phyloP scores from a whole-genome alignment of 92 coral and sea anemone species.

The Bergia puertoricense region DNA sequence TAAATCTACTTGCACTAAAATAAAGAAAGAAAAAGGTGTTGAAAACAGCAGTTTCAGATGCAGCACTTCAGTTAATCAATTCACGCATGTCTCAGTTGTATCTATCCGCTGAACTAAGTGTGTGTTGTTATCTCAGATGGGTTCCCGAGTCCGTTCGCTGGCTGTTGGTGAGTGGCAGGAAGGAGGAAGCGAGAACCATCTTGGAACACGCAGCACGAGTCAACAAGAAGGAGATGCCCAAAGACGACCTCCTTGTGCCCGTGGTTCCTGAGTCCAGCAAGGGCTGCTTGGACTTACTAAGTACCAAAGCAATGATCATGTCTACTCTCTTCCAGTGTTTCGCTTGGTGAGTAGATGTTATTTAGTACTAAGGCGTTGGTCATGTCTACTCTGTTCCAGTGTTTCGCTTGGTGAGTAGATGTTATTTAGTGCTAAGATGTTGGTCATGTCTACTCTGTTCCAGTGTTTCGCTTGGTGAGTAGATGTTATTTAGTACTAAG shows the following conservation, averaged over 20 bases:
- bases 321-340: constrained; percentile 57
- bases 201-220: constrained; percentile 51
- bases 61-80: not conserved
- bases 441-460: constrained; percentile 41
- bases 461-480: constrained; percentile 66
- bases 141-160: constrained; percentile 68
- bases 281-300: constrained; percentile 52
- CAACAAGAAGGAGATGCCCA: constrained; percentile 59
- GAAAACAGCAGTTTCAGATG: too few relatives aligned
- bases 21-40: too few relatives aligned
- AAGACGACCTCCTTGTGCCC: constrained; percentile 51
- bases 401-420: too few relatives aligned
- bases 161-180: constrained; percentile 53
- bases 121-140: constrained; percentile 29
- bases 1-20: too few relatives aligned
- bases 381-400: too few relatives aligned
- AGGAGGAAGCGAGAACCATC: constrained; percentile 51
- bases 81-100: not conserved
- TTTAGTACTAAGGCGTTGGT: too few relatives aligned
- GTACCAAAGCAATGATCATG: constrained; percentile 22
- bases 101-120: not conserved
- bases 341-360: constrained; percentile 47
- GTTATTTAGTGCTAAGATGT: constrained; percentile 23
- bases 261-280: constrained; percentile 38
- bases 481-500: not conserved